phyloP scores from a whole-genome alignment of 2,113 vertebrate genomes.

The Corythornis madagascariensis region DNA sequence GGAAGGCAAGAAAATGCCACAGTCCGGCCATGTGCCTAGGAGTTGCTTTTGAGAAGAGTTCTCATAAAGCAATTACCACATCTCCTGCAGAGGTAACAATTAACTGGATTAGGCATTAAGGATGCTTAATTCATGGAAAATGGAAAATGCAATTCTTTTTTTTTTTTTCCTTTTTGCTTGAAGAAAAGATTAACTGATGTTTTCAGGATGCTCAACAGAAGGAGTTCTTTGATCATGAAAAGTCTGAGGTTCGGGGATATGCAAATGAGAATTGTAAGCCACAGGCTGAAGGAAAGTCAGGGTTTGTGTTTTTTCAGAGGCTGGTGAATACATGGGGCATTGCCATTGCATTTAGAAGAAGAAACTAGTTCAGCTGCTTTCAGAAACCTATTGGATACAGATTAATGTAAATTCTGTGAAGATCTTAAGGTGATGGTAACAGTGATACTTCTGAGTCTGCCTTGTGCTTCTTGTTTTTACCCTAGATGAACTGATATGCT shows the following conservation, averaged over 20 bases:
- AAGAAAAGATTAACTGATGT: neutral
- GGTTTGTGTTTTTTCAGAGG: neutral
- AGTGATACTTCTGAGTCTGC: neutral
- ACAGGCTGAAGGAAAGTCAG: neutral
- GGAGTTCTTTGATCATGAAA: neutral
- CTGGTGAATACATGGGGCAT: neutral
- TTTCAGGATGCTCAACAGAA: neutral
- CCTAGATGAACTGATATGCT: neutral
- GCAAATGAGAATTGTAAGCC: neutral
- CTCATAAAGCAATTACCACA: neutral
- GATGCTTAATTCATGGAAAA: neutral
- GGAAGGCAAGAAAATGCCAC: neutral
- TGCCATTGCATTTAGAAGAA: neutral
- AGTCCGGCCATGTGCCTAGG: neutral
- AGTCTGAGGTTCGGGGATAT: neutral
- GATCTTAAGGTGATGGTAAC: neutral
- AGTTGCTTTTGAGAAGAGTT: neutral
- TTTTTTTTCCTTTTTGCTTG: neutral
- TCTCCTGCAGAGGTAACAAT: neutral
- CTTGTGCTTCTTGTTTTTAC: neutral
- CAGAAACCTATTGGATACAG: neutral
- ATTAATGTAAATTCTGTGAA: neutral
- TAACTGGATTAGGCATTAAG: neutral
- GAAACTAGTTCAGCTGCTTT: neutral
- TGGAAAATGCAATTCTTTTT: neutral